These are phyloP conservation scores for Shargacucullia verbasci DNA, from an alignment of 2,888 invertebrate species.

Conservation along the genomic window DNA sequence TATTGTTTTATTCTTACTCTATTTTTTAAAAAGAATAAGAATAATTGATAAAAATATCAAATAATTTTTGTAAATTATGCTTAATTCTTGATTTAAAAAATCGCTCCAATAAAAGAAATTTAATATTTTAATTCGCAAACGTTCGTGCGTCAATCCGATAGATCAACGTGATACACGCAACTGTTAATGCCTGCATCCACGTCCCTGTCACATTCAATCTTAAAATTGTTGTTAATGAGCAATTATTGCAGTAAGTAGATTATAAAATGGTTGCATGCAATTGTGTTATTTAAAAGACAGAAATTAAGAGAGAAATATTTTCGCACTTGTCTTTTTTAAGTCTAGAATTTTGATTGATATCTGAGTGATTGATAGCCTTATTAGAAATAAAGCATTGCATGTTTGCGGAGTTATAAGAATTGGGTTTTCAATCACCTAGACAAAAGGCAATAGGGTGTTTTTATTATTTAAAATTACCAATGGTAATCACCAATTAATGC, in stretches of 20 bases:
- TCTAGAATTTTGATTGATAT: constrained; percentile 8
- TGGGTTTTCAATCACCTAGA: too few species aligned
- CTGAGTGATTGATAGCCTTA: constrained; percentile 13
- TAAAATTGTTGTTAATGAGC: constrained; percentile 17
- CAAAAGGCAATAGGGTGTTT: too few species aligned
- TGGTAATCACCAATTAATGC: too few species aligned
- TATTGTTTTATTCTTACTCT: too few species aligned
- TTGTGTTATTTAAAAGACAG: constrained; percentile 4
- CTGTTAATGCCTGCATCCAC: background rate
- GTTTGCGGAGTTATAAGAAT: too few species aligned
- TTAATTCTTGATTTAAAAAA: too few species aligned
- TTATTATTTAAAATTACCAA: too few species aligned
- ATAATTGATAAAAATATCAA: too few species aligned
- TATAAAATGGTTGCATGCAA: constrained; percentile 3
- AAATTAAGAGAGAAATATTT: background rate
- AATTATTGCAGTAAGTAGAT: constrained; percentile 20
- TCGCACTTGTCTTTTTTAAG: background rate
- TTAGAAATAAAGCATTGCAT: constrained; percentile 1
- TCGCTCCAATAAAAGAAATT: background rate
- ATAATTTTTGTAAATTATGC: too few species aligned
- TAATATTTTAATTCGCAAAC: background rate
- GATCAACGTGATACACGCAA: constrained; percentile 18
- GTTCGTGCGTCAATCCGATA: constrained; percentile 31
- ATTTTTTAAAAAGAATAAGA: too few species aligned
- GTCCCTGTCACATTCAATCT: constrained; percentile 3